Evolutionary conservation across 2,797 vertebrate genomes (phyloP).

Genomic region (Mus spretus): DNA sequence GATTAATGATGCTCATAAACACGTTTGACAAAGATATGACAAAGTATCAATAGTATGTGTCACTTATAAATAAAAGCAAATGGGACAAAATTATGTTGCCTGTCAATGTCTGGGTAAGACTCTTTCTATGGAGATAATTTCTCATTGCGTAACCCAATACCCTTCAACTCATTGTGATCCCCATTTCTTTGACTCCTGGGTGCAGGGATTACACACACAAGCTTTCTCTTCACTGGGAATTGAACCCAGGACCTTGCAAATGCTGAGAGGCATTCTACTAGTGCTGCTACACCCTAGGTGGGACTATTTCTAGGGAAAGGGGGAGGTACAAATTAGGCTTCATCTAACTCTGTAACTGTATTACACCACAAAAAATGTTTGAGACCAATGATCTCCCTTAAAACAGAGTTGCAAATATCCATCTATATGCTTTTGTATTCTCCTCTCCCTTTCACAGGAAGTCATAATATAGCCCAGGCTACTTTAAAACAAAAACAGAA

Average conservation of each 20-base stretch:
- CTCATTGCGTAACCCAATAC: not conserved
- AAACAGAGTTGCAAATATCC: not conserved
- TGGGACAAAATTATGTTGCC: not conserved
- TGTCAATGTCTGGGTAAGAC: not conserved
- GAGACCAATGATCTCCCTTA: not conserved
- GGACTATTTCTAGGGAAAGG: not conserved
- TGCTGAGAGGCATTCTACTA: not conserved
- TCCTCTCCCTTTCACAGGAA: not conserved
- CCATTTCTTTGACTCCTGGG: not conserved
- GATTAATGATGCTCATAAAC: not conserved
- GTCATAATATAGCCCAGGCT: not conserved
- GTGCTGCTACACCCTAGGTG: not conserved
- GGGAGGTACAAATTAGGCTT: not conserved
- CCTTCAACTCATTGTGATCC: not conserved
- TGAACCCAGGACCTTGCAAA: not conserved
- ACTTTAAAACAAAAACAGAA: not conserved
- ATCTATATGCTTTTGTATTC: not conserved
- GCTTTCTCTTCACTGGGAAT: not conserved
- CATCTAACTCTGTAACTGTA: not conserved
- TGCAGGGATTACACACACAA: not conserved
- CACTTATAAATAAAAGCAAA: conserved; percentile 28
- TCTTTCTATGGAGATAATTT: not conserved
- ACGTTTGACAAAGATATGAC: not conserved
- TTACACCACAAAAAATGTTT: conserved; percentile 1
- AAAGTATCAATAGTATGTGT: not conserved